Conservation (phyloP, 2,888 invertebrate genomes). For the Rapana venosa region DNA sequence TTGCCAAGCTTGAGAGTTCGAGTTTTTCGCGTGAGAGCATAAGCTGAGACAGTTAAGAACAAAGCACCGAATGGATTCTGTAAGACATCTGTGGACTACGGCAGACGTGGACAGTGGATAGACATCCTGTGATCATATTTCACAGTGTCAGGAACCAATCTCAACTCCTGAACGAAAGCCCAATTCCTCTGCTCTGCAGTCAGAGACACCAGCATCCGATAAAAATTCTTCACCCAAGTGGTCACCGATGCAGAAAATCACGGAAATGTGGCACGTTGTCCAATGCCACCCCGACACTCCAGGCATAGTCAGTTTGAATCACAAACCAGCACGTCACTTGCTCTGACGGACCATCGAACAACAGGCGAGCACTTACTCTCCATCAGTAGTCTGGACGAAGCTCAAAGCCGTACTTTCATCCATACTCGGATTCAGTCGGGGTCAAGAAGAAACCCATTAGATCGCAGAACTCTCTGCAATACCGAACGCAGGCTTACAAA, state of each 20-base stretch:
- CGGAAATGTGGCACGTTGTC: neutral
- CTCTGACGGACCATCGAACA: neutral
- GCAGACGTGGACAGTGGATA: neutral
- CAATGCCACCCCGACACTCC: neutral
- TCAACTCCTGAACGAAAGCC: constrained; percentile 34
- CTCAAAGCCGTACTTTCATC: neutral
- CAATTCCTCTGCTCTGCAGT: constrained; percentile 5
- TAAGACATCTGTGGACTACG: constrained; percentile 20
- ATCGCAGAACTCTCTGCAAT: neutral
- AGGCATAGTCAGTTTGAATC: neutral
- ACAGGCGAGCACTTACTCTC: neutral
- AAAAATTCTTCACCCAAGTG: constrained; percentile 27
- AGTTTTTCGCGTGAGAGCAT: neutral
- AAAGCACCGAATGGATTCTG: neutral
- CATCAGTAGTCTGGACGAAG: neutral
- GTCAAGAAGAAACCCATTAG: neutral
- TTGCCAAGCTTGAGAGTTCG: constrained; percentile 37
- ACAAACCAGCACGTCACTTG: neutral
- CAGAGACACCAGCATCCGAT: neutral
- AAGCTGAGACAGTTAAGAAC: neutral
- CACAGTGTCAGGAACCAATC: neutral
- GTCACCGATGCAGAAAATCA: neutral
- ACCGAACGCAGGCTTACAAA: neutral
- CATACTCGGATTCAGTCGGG: neutral
- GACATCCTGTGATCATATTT: neutral